Evolutionary conservation across 2,113 vertebrate species (phyloP).

Genomic region (Ammodytes marinus): DNA sequence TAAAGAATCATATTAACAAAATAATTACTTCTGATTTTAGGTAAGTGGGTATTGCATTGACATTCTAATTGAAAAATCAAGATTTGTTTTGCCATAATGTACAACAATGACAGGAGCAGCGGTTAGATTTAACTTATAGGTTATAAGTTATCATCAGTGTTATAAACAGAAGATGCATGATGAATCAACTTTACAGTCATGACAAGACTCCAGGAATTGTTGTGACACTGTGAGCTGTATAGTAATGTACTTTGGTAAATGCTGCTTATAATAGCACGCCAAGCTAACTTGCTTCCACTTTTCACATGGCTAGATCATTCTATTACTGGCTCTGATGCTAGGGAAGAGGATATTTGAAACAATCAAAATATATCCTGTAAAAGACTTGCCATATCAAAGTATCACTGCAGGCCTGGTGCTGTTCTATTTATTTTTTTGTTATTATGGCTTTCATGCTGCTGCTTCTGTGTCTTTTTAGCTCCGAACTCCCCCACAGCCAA

Average conservation of each 20-base stretch:
- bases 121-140: too few species aligned
- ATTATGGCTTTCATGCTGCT: conserved; percentile 14
- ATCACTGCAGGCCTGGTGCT: background rate
- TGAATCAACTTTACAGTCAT: background rate
- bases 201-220: background rate
- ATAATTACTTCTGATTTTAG: background rate
- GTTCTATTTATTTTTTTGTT: background rate
- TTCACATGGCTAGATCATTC: background rate
- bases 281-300: background rate
- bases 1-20: background rate
- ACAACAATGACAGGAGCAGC: too few species aligned
- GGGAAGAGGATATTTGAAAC: background rate
- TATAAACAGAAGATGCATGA: too few species aligned
- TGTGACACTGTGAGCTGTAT: background rate
- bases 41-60: background rate
- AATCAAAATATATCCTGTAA: background rate
- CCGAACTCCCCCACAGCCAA: conserved; percentile 39
- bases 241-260: background rate
- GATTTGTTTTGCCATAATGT: too few species aligned
- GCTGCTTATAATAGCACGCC: background rate
- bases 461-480: conserved; percentile 23
- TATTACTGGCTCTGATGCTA: too few species aligned
- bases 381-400: background rate
- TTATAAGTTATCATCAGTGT: too few species aligned
- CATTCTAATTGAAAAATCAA: background rate